Conservation (phyloP, 2,888 invertebrate genomes). For the Camponotus fellah region DNA sequence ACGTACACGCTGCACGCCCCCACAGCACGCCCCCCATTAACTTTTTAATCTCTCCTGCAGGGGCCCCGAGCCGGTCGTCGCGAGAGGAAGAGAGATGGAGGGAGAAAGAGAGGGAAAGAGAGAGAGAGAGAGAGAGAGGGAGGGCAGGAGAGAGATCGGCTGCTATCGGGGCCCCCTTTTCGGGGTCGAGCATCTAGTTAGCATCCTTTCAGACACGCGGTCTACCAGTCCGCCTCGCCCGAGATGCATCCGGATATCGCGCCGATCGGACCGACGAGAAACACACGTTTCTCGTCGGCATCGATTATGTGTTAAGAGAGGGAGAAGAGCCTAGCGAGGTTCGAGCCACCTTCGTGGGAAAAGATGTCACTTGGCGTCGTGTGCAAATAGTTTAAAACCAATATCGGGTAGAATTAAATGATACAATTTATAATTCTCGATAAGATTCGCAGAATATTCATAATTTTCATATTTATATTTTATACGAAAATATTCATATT, state of each 20-base stretch:
- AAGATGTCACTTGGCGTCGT: not conserved
- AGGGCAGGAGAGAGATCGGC: conserved; percentile 50
- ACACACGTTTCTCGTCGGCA: conserved; percentile 67
- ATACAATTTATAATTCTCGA: not conserved
- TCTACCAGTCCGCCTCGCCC: conserved; percentile 69
- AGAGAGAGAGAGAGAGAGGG: conserved; percentile 55
- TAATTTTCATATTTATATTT: too few species aligned
- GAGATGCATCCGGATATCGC: conserved; percentile 73
- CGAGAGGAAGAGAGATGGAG: conserved; percentile 64
- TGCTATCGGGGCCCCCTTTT: conserved; percentile 68
- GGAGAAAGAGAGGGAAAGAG: conserved; percentile 58
- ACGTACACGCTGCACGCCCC: conserved; percentile 85
- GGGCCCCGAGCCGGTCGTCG: conserved; percentile 69
- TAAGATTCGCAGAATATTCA: not conserved
- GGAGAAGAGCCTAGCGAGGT: not conserved
- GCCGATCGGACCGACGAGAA: conserved; percentile 61
- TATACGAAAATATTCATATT: too few species aligned
- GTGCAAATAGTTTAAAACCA: not conserved
- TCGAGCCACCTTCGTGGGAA: not conserved
- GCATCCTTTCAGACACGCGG: conserved; percentile 78
- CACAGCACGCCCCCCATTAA: conserved; percentile 86
- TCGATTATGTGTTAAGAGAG: conserved; percentile 2
- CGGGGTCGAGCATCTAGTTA: conserved; percentile 78
- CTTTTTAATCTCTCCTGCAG: conserved; percentile 84
- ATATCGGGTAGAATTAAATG: not conserved